Evolutionary conservation across 2,113 vertebrate species (phyloP).

Genomic region (Monopterus albus): DNA sequence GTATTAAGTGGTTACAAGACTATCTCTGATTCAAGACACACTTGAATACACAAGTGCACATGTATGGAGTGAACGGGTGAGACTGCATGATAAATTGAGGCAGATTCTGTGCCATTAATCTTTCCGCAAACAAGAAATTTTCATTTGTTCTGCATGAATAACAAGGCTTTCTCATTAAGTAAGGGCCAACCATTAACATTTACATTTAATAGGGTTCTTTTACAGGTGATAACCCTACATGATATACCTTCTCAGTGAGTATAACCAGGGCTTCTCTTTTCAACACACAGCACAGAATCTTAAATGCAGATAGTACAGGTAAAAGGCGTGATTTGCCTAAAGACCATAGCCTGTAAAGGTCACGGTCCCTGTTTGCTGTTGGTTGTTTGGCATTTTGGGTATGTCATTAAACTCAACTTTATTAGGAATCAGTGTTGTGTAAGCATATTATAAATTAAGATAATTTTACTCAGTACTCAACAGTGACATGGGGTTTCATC

Average conservation of each 20-base stretch:
- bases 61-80: not conserved
- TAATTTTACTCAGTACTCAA: not conserved
- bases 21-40: constrained; percentile 49
- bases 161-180: constrained; percentile 32
- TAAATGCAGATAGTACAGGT: not conserved
- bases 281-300: not conserved
- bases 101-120: constrained; percentile 58
- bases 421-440: not conserved
- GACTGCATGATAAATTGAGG: constrained; percentile 52
- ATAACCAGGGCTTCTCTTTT: not conserved
- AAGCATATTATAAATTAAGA: not conserved
- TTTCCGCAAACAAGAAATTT: constrained; percentile 32
- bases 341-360: not conserved
- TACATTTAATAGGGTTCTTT: too few species aligned
- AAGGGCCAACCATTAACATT: constrained; percentile 23
- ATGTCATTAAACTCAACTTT: not conserved
- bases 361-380: too few species aligned
- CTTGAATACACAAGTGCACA: constrained; percentile 36
- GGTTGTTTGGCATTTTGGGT: not conserved
- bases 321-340: not conserved
- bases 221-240: constrained; percentile 15
- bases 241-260: not conserved
- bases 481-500: not conserved
- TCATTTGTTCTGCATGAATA: constrained; percentile 53
- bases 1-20: constrained; percentile 39